Conservation (phyloP, 1,140 invertebrate species). For the Hormaphis cornu region DNA sequence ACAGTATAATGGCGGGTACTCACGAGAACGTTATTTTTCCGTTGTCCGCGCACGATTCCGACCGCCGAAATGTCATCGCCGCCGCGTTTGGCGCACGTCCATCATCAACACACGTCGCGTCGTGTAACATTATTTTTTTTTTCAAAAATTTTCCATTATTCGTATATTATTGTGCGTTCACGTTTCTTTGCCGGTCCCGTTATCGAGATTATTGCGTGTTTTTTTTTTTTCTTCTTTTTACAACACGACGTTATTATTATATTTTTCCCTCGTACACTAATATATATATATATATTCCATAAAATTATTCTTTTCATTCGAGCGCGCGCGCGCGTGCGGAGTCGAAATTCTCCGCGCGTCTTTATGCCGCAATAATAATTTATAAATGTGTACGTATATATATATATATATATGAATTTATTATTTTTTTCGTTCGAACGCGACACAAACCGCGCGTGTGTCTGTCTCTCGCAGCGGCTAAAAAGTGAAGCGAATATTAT, state of each 20-base stretch:
- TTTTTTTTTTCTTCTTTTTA: background rate
- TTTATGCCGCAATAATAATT: too few species aligned
- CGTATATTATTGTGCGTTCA: too few species aligned
- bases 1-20: too few species aligned
- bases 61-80: slow-evolving; percentile 2
- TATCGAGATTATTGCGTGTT: slow-evolving; percentile 4
- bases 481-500: background rate
- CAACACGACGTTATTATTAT: too few species aligned
- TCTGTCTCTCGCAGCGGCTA: too few species aligned
- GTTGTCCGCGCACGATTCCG: background rate
- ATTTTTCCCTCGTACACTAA: background rate
- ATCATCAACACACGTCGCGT: background rate
- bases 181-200: background rate
- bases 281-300: too few species aligned
- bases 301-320: background rate
- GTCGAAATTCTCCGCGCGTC: background rate
- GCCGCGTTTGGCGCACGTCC: background rate
- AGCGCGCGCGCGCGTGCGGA: too few species aligned
- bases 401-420: too few species aligned
- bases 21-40: background rate
- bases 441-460: background rate
- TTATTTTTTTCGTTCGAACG: slow-evolving; percentile 18
- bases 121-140: background rate
- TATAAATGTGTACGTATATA: too few species aligned
- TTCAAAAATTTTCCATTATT: too few species aligned